phyloP scores from a whole-genome alignment of 2,888 invertebrate genomes.

The Lasioglossum figueresi region DNA sequence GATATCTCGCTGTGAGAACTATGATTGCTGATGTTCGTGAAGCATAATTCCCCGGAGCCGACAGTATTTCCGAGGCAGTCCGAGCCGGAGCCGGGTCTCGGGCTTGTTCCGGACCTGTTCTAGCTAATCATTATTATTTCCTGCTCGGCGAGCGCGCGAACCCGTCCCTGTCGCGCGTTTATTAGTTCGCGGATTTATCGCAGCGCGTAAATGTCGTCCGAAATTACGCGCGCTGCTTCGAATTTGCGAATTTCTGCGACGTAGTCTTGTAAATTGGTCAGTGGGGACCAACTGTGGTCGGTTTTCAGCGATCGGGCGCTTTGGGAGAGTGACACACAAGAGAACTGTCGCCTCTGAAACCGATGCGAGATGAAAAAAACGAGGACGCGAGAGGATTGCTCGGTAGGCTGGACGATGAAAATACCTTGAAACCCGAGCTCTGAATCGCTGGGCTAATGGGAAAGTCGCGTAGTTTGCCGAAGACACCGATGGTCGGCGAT shows the following conservation, averaged over 20 bases:
- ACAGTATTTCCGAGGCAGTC: background rate
- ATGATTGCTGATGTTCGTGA: conserved; percentile 27
- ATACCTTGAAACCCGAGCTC: conserved; percentile 24
- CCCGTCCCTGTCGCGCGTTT: background rate
- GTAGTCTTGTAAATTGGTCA: conserved; percentile 19
- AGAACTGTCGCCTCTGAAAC: background rate
- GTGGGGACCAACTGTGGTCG: background rate
- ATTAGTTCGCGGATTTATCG: conserved; percentile 1
- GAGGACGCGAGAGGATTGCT: background rate
- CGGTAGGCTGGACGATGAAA: background rate
- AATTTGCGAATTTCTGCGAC: conserved; percentile 16
- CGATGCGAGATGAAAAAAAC: background rate
- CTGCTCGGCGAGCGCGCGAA: background rate
- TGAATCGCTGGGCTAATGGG: conserved; percentile 44
- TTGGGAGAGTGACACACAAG: background rate
- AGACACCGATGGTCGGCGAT: background rate
- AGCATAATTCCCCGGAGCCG: conserved; percentile 12
- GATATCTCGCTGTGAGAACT: background rate
- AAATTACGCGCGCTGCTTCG: conserved; percentile 9
- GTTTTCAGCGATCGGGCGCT: background rate
- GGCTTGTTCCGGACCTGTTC: background rate
- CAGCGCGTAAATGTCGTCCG: background rate
- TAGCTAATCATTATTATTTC: conserved; percentile 30
- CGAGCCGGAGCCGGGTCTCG: background rate
- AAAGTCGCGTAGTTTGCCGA: conserved; percentile 45